Conservation (phyloP, 2,888 invertebrate species). For the Cetonia aurata region DNA sequence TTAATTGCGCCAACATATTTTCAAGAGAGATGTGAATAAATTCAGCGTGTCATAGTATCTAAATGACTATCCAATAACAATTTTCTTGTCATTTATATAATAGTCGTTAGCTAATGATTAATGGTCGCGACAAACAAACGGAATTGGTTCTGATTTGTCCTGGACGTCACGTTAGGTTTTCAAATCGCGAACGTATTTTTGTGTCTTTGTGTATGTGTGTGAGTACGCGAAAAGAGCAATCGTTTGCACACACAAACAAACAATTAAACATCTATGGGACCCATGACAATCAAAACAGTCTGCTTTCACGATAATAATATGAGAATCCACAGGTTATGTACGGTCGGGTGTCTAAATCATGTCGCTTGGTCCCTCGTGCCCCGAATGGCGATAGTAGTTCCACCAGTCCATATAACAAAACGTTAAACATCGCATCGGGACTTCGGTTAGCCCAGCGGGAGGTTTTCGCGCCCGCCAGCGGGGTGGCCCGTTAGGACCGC, state of each 20-base stretch:
- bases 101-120: conserved; percentile 33
- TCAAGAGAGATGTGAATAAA: background rate
- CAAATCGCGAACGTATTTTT: conserved; percentile 31
- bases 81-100: conserved; percentile 26
- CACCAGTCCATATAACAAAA: conserved; percentile 52
- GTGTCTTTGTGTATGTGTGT: conserved; percentile 9
- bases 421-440: conserved; percentile 61
- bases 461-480: conserved; percentile 57
- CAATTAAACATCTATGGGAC: conserved; percentile 23
- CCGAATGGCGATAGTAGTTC: conserved; percentile 19
- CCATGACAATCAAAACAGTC: conserved; percentile 32
- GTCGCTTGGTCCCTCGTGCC: conserved; percentile 41
- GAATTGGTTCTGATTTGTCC: conserved; percentile 32
- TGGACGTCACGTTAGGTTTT: conserved; percentile 37
- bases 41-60: background rate
- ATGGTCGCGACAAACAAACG: conserved; percentile 37
- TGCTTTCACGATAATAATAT: conserved; percentile 37
- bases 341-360: conserved; percentile 46
- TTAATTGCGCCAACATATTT: background rate
- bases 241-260: conserved; percentile 2
- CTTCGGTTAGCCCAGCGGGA: conserved; percentile 61
- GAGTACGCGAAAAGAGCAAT: conserved; percentile 15
- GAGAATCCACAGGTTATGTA: conserved; percentile 56
- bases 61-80: conserved; percentile 18
- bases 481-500: conserved; percentile 60